A percentile compares a stretch with the other conserved stretches of the same genome.
phyloP scores from a whole-genome alignment of 2,113 vertebrate genomes.

The Cinclus mexicanus region DNA sequence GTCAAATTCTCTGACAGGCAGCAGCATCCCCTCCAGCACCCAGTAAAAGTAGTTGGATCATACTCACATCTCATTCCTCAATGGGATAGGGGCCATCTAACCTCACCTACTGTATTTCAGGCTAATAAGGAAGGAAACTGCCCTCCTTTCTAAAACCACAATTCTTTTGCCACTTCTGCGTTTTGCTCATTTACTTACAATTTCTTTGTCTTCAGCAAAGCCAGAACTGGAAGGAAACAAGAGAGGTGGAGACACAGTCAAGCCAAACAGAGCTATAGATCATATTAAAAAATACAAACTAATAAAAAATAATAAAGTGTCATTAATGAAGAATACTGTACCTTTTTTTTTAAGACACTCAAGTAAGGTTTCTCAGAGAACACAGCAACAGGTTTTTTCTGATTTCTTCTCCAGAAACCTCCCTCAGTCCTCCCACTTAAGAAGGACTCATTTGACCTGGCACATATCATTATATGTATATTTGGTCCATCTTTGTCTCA shows the following conservation, averaged over 20 bases:
- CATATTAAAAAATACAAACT: not conserved
- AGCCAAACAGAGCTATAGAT: not conserved
- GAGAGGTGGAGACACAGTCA: not conserved
- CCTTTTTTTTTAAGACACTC: not conserved
- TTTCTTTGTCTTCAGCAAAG: not conserved
- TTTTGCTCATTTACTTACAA: not conserved
- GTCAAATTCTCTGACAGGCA: not conserved
- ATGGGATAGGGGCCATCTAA: not conserved
- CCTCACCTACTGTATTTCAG: not conserved
- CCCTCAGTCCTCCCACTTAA: too few relatives aligned
- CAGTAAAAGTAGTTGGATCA: not conserved
- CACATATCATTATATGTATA: fast-evolving
- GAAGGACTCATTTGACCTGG: fast-evolving
- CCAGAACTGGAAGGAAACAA: not conserved
- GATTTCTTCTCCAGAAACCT: not conserved
- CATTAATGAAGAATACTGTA: not conserved
- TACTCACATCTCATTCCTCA: not conserved
- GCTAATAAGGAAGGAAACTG: not conserved
- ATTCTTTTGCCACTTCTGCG: not conserved
- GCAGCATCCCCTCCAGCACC: not conserved
- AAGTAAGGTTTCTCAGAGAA: not conserved
- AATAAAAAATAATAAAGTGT: too few relatives aligned
- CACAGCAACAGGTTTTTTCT: not conserved
- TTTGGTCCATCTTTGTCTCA: not conserved
- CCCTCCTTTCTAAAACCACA: not conserved